Conservation (phyloP, 2,797 vertebrate genomes). For the Platyrinchus mystaceus region DNA sequence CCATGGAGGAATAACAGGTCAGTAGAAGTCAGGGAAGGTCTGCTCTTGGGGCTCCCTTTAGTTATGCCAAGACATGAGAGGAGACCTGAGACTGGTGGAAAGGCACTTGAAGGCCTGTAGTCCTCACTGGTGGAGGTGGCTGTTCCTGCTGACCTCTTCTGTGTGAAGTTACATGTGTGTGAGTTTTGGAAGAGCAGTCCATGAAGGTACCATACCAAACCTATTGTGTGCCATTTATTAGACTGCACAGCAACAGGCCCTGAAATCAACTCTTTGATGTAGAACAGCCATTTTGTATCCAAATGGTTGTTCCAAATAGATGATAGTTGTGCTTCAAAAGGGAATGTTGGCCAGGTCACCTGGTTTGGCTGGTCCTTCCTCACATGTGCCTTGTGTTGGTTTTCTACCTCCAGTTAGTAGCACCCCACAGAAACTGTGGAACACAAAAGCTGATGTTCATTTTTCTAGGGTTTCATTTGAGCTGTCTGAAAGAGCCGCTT, state of each 20-base stretch:
- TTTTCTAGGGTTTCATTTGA: neutral
- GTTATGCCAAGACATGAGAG: neutral
- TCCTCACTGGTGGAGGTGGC: neutral
- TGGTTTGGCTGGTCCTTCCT: neutral
- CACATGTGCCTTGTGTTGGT: neutral
- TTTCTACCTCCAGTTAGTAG: neutral
- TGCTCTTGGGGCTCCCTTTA: neutral
- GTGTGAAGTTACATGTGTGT: rapidly evolving
- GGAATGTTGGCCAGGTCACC: neutral
- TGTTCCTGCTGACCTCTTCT: neutral
- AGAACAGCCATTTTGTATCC: neutral
- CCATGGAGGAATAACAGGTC: neutral
- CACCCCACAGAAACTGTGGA: neutral
- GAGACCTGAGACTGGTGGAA: neutral
- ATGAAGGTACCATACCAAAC: neutral
- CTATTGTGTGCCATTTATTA: neutral
- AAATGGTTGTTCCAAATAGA: neutral
- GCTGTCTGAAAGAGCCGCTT: neutral
- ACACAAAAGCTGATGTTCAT: neutral
- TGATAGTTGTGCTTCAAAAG: neutral
- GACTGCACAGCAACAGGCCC: neutral
- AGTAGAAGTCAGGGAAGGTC: neutral
- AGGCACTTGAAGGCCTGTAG: neutral
- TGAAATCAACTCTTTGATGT: rapidly evolving
- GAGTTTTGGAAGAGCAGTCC: neutral